Conservation (phyloP, 2,113 vertebrate species). For the Pterocles burchelli region DNA sequence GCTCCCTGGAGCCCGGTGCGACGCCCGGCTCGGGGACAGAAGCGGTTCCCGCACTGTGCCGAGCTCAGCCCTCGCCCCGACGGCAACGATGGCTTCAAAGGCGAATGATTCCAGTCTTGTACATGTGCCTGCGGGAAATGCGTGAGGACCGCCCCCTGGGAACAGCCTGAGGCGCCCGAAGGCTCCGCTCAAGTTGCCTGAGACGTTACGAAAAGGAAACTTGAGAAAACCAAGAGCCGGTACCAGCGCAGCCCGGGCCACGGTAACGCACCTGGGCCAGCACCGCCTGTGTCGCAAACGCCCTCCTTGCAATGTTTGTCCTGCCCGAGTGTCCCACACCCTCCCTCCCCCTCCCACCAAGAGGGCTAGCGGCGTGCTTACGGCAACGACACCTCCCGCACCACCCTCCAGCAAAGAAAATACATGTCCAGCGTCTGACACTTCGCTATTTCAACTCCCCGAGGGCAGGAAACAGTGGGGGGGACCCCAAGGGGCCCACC, state of each 20-base stretch:
- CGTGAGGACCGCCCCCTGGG: too few species aligned
- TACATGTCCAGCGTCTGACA: accelerated
- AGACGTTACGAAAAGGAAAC: not conserved
- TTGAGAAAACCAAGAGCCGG: not conserved
- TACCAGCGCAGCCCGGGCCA: not conserved
- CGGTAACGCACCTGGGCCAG: not conserved
- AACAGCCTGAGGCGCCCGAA: not conserved
- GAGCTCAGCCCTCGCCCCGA: not conserved
- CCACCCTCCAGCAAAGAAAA: not conserved
- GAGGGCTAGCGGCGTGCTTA: too few species aligned
- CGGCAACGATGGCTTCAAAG: not conserved
- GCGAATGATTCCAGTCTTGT: not conserved
- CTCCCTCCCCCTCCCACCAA: accelerated
- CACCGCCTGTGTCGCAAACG: not conserved
- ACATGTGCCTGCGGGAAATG: not conserved
- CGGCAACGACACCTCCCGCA: not conserved
- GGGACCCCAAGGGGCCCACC: not conserved
- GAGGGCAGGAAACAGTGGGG: not conserved
- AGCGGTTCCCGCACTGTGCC: too few species aligned
- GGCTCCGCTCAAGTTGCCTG: not conserved
- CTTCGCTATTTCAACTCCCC: not conserved
- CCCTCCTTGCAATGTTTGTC: not conserved
- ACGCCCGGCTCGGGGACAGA: not conserved
- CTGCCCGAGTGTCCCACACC: not conserved
- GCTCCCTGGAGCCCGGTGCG: not conserved